phyloP scores from a whole-genome alignment of 2,113 vertebrate species.

The Setophaga kirtlandii region DNA sequence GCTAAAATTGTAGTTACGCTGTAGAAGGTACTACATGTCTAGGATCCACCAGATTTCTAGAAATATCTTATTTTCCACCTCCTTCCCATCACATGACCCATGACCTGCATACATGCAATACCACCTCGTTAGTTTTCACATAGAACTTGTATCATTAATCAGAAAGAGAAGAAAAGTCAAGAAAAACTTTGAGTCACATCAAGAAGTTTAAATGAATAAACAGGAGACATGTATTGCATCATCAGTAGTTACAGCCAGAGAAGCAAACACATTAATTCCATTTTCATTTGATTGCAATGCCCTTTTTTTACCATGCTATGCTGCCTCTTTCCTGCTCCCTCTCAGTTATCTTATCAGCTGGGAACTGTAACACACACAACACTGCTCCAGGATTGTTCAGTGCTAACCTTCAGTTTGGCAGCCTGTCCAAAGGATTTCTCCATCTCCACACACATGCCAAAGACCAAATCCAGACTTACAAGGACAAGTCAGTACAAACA shows the following conservation, averaged over 20 bases:
- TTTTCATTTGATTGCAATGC: not conserved
- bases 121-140: not conserved
- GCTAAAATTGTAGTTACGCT: not conserved
- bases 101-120: not conserved
- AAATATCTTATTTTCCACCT: not conserved
- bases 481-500: conserved; percentile 17
- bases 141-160: not conserved
- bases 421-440: conserved; percentile 4
- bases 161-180: not conserved
- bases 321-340: not conserved
- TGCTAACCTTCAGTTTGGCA: conserved; percentile 30
- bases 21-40: not conserved
- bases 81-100: not conserved
- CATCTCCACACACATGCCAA: not conserved
- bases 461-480: conserved; percentile 5
- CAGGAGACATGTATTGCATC: not conserved
- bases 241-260: not conserved
- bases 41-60: not conserved
- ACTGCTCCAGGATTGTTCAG: not conserved
- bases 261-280: not conserved
- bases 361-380: not conserved
- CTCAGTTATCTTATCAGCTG: conserved; percentile 8
- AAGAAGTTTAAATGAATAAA: not conserved
- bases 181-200: not conserved
- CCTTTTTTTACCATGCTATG: not conserved